Conservation (phyloP, 2,797 vertebrate species). For the Takifugu rubripes region DNA sequence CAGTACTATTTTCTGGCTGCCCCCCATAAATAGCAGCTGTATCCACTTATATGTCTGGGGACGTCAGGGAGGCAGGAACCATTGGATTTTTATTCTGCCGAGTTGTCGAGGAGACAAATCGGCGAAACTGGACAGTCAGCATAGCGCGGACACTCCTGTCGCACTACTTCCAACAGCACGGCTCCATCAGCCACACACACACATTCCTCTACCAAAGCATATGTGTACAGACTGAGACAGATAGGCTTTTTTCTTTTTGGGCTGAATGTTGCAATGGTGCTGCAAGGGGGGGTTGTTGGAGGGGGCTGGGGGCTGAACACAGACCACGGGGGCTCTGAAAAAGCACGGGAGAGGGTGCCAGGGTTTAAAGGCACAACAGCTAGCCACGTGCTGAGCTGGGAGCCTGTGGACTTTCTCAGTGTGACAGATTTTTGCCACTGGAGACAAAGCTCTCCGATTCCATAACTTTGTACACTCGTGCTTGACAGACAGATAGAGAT, state of each 20-base stretch:
- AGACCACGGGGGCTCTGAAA: conserved; percentile 62
- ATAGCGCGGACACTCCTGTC: conserved; percentile 55
- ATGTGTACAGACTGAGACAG: conserved; percentile 38
- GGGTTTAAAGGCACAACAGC: conserved; percentile 22
- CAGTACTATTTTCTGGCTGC: not conserved
- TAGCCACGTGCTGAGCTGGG: conserved; percentile 43
- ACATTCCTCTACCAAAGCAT: conserved; percentile 7
- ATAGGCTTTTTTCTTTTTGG: conserved; percentile 53
- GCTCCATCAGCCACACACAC: conserved; percentile 30
- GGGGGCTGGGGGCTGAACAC: conserved; percentile 46
- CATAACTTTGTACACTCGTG: conserved; percentile 13
- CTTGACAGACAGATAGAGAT: conserved; percentile 15
- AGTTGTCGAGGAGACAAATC: conserved; percentile 62
- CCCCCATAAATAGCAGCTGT: conserved; percentile 50
- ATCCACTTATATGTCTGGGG: conserved; percentile 52
- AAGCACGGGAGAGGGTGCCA: conserved; percentile 45
- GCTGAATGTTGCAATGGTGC: conserved; percentile 44
- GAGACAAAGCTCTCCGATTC: conserved; percentile 27
- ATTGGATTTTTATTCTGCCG: conserved; percentile 58
- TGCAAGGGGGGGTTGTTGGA: conserved; percentile 40
- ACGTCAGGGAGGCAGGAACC: conserved; percentile 58
- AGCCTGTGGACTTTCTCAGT: conserved; percentile 29
- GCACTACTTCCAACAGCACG: conserved; percentile 56
- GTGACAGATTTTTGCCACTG: conserved; percentile 9
- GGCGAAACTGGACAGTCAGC: conserved; percentile 67